Conservation (phyloP, 2,113 vertebrate genomes). For the Microtus montanus region DNA sequence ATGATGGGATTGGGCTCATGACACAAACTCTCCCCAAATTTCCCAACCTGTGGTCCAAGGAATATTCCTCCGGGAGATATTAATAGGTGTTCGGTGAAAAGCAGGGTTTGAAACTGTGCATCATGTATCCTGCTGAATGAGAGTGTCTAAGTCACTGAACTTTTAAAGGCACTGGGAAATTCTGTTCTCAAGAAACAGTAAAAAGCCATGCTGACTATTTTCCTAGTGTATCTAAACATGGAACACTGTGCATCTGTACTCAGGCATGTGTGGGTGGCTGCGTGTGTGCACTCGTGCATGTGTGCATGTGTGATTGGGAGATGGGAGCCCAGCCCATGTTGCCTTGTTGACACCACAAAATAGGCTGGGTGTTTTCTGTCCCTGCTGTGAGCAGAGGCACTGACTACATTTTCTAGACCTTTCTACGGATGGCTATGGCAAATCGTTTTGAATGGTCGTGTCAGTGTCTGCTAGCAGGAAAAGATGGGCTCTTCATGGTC, state of each 20-base stretch:
- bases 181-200: constrained; percentile 37
- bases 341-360: not conserved
- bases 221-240: constrained; percentile 14
- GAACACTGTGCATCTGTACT: not conserved
- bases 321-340: not conserved
- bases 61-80: constrained; percentile 50
- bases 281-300: not conserved
- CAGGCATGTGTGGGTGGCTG: not conserved
- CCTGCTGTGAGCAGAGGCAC: not conserved
- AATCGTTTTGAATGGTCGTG: not conserved
- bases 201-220: not conserved
- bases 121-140: constrained; percentile 1
- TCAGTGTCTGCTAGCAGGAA: not conserved
- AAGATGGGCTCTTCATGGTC: not conserved
- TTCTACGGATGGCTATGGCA: not conserved
- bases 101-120: constrained; percentile 46
- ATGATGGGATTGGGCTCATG: constrained; percentile 59
- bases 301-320: not conserved
- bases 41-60: constrained; percentile 61
- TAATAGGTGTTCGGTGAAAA: constrained; percentile 69
- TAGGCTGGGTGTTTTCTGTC: not conserved
- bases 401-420: not conserved
- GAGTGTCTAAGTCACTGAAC: not conserved
- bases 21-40: constrained; percentile 51
- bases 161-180: constrained; percentile 52